Conservation (phyloP, 2,888 invertebrate species). For the Celastrina argiolus region DNA sequence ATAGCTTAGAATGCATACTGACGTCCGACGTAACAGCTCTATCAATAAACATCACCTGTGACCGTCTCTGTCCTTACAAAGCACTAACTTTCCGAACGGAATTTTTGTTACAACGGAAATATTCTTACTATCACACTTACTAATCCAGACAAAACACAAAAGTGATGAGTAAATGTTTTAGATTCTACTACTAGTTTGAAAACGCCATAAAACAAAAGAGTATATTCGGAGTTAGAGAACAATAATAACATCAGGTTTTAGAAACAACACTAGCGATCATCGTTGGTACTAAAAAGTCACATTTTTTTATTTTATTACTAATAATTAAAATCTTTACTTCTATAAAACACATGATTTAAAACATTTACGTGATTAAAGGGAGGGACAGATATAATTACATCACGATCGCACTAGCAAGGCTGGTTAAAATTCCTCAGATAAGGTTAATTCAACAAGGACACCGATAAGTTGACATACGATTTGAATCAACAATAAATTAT, state of each 20-base stretch:
- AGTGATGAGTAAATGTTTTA: neutral
- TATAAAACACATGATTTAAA: too few species aligned
- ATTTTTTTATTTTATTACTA: too few species aligned
- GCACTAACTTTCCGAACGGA: neutral
- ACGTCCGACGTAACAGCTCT: constrained; percentile 19
- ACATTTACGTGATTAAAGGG: too few species aligned
- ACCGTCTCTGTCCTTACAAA: neutral
- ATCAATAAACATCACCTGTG: constrained; percentile 24
- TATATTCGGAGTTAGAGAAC: neutral
- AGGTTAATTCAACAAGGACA: too few species aligned
- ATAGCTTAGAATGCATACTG: constrained; percentile 28
- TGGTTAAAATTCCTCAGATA: too few species aligned
- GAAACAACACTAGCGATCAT: neutral
- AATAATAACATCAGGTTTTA: neutral
- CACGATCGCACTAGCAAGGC: too few species aligned
- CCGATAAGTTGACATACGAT: too few species aligned
- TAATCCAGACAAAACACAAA: neutral
- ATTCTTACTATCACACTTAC: neutral
- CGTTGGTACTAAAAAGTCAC: neutral
- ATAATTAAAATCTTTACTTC: too few species aligned
- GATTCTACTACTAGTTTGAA: neutral
- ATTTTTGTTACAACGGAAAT: neutral
- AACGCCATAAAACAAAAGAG: too few species aligned
- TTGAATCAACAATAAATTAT: too few species aligned
- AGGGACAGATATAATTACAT: too few species aligned